Conservation (phyloP, 2,797 vertebrate species). For the Rhadinocentrus ornatus region DNA sequence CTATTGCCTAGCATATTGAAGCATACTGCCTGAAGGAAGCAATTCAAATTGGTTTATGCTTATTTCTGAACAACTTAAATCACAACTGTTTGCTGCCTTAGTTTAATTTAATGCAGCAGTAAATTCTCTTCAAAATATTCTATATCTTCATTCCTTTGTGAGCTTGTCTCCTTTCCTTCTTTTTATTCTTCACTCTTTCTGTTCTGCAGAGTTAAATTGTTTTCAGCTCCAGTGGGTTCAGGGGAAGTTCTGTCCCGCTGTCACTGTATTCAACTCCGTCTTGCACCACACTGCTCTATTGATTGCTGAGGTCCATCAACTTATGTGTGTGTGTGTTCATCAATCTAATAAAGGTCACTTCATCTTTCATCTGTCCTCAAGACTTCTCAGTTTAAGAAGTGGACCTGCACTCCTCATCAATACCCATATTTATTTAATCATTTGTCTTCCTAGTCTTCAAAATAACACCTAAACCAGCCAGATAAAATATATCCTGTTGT, state of each 20-base stretch:
- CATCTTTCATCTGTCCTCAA: conserved; percentile 53
- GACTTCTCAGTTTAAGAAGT: conserved; percentile 28
- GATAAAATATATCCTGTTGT: not conserved
- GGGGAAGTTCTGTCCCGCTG: conserved; percentile 50
- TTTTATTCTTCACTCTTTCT: conserved; percentile 30
- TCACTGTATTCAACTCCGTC: conserved; percentile 55
- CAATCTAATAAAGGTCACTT: conserved; percentile 63
- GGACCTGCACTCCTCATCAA: conserved; percentile 7
- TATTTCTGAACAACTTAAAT: conserved; percentile 35
- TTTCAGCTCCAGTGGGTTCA: conserved; percentile 50
- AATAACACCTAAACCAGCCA: not conserved
- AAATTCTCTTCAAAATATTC: conserved; percentile 21
- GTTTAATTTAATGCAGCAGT: conserved; percentile 32
- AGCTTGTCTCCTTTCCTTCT: conserved; percentile 5
- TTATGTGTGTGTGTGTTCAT: conserved; percentile 44
- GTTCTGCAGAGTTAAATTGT: conserved; percentile 45
- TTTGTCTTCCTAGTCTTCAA: conserved; percentile 10
- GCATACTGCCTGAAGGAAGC: conserved; percentile 26
- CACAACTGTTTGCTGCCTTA: not conserved
- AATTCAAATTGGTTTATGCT: conserved; percentile 41
- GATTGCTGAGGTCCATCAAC: conserved; percentile 63
- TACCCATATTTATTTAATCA: conserved; percentile 1
- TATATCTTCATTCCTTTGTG: conserved; percentile 19
- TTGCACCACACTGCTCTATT: conserved; percentile 59
- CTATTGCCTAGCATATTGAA: conserved; percentile 34